These are phyloP conservation scores for Tetanocera ferruginea DNA, from an alignment of 2,888 invertebrate species.

Conservation along the genomic window DNA sequence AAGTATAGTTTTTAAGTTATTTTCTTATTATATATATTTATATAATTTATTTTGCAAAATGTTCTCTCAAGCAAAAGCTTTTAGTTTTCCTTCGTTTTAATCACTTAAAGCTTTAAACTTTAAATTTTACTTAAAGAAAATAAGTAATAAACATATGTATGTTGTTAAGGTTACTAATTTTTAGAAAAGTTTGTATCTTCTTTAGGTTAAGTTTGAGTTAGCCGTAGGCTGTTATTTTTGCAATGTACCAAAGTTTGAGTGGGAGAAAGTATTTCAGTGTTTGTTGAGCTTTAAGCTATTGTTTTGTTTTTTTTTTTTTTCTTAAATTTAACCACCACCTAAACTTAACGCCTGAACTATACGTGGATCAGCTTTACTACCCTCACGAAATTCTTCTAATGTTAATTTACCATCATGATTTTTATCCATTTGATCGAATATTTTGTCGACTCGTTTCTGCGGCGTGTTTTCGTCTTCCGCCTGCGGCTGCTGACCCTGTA, in stretches of 20 bases:
- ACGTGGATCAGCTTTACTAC: slow-evolving; percentile 97
- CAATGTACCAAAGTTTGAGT: not conserved
- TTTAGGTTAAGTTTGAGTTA: not conserved
- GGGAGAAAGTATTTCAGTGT: not conserved
- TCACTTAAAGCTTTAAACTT: no score
- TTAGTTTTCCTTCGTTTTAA: no score
- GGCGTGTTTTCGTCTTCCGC: slow-evolving; percentile 93
- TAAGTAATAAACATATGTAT: no score
- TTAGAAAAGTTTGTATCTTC: not conserved
- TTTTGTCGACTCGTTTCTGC: slow-evolving; percentile 97
- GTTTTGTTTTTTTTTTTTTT: not conserved
- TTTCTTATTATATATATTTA: not conserved
- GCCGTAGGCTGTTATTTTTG: not conserved
- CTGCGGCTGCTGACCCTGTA: slow-evolving; percentile 89
- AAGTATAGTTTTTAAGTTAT: no score
- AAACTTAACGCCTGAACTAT: slow-evolving; percentile 96
- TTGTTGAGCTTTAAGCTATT: not conserved
- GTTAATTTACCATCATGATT: slow-evolving; percentile 98
- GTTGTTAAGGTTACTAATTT: no score
- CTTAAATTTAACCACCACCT: slow-evolving; percentile 77
- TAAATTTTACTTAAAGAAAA: no score
- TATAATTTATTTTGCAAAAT: no score
- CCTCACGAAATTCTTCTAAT: slow-evolving; percentile 97
- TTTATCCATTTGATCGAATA: slow-evolving; percentile 99
- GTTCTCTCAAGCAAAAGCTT: no score